Percentiles rank a stretch among this genome's conserved stretches.
phyloP scores from a whole-genome alignment of 2,797 vertebrate genomes.

The Buphagus erythrorhynchus region DNA sequence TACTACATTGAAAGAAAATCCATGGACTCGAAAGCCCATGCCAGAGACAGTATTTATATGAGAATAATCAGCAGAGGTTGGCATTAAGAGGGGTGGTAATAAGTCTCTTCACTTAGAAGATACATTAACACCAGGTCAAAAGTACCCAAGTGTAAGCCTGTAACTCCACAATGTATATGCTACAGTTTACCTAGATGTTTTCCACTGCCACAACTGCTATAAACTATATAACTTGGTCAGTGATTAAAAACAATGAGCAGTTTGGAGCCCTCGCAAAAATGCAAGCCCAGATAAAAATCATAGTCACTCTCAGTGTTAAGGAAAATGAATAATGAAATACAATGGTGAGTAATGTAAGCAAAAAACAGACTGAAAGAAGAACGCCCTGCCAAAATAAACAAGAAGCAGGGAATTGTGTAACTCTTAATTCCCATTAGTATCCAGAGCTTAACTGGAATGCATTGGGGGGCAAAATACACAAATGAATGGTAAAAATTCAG shows the following conservation, averaged over 20 bases:
- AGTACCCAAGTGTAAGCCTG: neutral
- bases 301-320: neutral
- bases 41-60: neutral
- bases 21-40: neutral
- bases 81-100: neutral
- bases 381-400: slow-evolving; percentile 44
- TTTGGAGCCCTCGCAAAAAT: slow-evolving; percentile 26
- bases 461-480: neutral
- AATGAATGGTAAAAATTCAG: neutral
- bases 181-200: neutral
- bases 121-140: neutral
- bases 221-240: neutral
- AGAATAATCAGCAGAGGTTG: neutral
- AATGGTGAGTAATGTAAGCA: neutral
- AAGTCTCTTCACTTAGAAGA: neutral
- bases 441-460: slow-evolving; percentile 25
- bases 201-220: neutral
- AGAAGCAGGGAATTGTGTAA: neutral
- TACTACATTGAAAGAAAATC: neutral
- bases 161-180: neutral
- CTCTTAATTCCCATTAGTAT: slow-evolving; percentile 26
- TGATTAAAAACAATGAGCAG: slow-evolving; percentile 27
- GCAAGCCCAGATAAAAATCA: slow-evolving; percentile 38
- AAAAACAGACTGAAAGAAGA: neutral
- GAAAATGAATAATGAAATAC: slow-evolving; percentile 51